Base-by-base conservation (phyloP, 2,888 invertebrate species). In the Cephus runcator region DNA sequence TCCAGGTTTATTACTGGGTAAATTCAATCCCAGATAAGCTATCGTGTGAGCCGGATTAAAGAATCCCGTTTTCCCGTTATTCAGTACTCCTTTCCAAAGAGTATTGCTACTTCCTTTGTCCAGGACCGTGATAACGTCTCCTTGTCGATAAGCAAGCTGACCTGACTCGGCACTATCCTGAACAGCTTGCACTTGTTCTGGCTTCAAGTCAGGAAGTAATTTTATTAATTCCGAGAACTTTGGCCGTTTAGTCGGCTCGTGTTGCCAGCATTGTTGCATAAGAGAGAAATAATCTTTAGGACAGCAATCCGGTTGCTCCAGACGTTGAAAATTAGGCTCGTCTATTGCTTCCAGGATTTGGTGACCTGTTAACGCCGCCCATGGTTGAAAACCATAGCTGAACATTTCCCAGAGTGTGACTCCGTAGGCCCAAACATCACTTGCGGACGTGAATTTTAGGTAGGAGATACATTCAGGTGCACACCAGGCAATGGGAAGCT, bases 381-480 rank as follows among this genome's bases (percentile, higher is more conserved):
- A 99, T 0, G 99, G 99, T 91, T 99, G 98, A 90, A 98, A 98
- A 1, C 99, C 99, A 89, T 99, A 99, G 0, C 98, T 98, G 91
- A 99, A 99, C 97, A 99, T 98, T 92, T 99, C 99, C 99, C 99
- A 99, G 0, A 99, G 93, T n/a, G 98, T 98, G 0, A 99, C 98
- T 4, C 97, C 99, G 91, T 96, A 99, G 0, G 99, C 98, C 99
- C 99, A 99, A 0, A 99, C 98, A 90, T 99, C 99, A 78, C 98
- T 98, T 11, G 98, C 96, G 11, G 98, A 97, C 1, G 99, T 99
- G 91, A 99, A 99, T 79, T 97, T 95, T 80, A 99, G 93, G 91
- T 97, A 99, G 84, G 98, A 96, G 85, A 99, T 99, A 90, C 98
- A 98, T 92, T 99, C 99, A 0, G 99, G 99, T 0, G 99, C 99